Evolutionary conservation across 92 coral and sea anemone species (phyloP).

Genomic region (Palythoa caribaeorum): DNA sequence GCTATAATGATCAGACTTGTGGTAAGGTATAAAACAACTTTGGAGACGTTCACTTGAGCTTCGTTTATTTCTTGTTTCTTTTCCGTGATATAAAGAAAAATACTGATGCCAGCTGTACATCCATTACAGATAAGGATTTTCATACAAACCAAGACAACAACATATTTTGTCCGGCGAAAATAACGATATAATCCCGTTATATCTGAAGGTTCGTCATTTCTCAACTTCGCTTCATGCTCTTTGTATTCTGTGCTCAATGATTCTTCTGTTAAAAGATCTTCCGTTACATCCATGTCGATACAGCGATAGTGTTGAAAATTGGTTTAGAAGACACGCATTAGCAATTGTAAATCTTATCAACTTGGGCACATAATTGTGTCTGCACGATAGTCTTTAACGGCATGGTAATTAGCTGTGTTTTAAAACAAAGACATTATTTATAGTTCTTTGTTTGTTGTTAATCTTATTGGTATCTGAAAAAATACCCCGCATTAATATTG

Average conservation of each 20-base stretch:
- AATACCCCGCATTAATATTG: not conserved
- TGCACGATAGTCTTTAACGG: not conserved
- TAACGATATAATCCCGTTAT: not conserved
- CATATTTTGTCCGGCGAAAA: not conserved
- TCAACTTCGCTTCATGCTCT: not conserved
- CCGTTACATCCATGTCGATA: constrained; percentile 6
- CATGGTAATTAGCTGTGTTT: not conserved
- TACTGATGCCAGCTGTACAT: not conserved
- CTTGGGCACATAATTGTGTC: not conserved
- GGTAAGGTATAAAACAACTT: not conserved
- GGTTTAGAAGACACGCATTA: not conserved
- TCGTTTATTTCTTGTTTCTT: constrained; percentile 18
- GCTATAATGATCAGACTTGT: constrained; percentile 5
- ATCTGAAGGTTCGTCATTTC: not conserved
- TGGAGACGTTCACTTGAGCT: not conserved
- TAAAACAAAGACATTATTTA: constrained; percentile 22
- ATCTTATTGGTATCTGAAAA: not conserved
- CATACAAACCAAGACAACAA: constrained; percentile 3
- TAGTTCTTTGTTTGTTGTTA: constrained; percentile 26
- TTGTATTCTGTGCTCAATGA: not conserved
- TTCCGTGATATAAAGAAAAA: constrained; percentile 32
- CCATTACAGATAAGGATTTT: constrained; percentile 21
- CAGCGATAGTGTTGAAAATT: not conserved
- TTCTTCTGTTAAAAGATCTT: not conserved
- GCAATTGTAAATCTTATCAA: not conserved